These are phyloP conservation scores for Mya arenaria DNA, from an alignment of 1,140 invertebrate species.

Conservation along the genomic window DNA sequence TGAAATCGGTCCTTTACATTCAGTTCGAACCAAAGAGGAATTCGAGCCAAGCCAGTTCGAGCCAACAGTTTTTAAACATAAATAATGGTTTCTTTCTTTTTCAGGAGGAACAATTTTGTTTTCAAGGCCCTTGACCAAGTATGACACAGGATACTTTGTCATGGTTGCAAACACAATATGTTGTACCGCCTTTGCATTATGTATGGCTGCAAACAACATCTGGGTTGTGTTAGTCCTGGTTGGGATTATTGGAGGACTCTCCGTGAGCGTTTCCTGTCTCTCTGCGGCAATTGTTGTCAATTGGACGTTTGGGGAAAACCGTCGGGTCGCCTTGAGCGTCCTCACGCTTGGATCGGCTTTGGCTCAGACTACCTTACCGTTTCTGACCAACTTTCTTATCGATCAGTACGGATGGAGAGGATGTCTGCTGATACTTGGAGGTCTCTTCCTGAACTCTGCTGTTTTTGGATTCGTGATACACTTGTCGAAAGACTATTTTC, in stretches of 20 bases:
- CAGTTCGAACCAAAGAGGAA: background rate
- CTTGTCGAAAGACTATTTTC: slow-evolving; percentile 11
- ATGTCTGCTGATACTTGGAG: slow-evolving; percentile 3
- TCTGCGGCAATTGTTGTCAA: background rate
- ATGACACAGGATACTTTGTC: slow-evolving; percentile 18
- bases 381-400: background rate
- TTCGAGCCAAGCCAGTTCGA: background rate
- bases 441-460: background rate
- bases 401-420: slow-evolving; percentile 21
- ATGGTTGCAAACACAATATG: background rate
- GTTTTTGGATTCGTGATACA: slow-evolving; percentile 11
- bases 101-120: slow-evolving; percentile 24
- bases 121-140: background rate
- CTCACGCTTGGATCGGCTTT: slow-evolving; percentile 3
- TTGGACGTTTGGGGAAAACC: slow-evolving; percentile 15
- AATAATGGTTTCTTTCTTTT: background rate
- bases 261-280: background rate
- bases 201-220: background rate
- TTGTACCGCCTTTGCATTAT: background rate
- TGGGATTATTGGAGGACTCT: background rate
- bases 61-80: background rate
- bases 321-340: slow-evolving; percentile 7
- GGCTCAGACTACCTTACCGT: background rate
- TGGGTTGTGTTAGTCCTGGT: slow-evolving; percentile 11
- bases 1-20: background rate